These are phyloP conservation scores for Myiothlypis coronata DNA, from an alignment of 2,797 vertebrate species.

Conservation along the genomic window DNA sequence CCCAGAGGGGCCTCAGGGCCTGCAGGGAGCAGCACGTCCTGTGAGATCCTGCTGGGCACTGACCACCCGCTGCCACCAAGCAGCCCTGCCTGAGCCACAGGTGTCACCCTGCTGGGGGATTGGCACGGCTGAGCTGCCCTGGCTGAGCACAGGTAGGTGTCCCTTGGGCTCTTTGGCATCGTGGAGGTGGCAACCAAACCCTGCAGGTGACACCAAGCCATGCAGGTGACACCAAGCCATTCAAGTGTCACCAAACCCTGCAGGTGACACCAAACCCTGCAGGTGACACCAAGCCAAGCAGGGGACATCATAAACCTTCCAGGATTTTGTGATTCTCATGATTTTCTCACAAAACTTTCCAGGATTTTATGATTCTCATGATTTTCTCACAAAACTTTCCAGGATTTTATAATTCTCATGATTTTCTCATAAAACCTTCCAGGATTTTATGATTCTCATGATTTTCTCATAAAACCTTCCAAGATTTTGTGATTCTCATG, in stretches of 20 bases:
- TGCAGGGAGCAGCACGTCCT: background rate
- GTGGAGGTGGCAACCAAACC: background rate
- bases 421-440: too few relatives aligned
- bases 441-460: background rate
- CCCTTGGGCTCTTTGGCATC: background rate
- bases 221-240: fast-evolving
- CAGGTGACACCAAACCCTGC: fast-evolving
- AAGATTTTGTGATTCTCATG: background rate
- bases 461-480: too few relatives aligned
- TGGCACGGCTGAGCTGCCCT: background rate
- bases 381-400: too few relatives aligned
- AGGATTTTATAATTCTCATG: too few relatives aligned
- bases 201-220: fast-evolving
- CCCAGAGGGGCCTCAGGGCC: background rate
- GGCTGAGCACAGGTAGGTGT: background rate
- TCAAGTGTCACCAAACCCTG: background rate
- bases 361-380: background rate
- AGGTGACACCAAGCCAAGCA: background rate
- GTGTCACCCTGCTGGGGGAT: fast-evolving
- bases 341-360: too few relatives aligned
- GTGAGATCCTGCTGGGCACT: background rate
- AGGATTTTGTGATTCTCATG: background rate
- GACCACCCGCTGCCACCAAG: fast-evolving
- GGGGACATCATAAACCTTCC: too few relatives aligned
- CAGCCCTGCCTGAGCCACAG: background rate